These are phyloP conservation scores for Semaprochilodus insignis DNA, from an alignment of 2,797 vertebrate species.

Conservation along the genomic window DNA sequence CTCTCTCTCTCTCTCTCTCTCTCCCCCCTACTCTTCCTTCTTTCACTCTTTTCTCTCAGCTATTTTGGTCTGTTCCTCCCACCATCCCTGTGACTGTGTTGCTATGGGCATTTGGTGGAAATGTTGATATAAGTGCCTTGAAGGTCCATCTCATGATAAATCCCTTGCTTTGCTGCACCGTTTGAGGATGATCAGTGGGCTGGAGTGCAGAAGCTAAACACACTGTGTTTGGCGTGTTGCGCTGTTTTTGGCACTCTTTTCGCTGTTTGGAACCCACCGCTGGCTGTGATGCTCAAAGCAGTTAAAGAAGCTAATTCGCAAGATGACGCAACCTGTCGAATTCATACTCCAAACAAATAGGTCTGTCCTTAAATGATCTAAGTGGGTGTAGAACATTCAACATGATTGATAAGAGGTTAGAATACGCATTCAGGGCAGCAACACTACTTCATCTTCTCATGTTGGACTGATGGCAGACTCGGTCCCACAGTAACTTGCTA, in stretches of 20 bases:
- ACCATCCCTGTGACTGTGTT: conserved; percentile 68
- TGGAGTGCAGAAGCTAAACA: background rate
- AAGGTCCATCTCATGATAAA: conserved; percentile 29
- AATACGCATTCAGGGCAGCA: too few relatives aligned
- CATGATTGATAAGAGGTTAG: too few relatives aligned
- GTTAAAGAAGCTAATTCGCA: background rate
- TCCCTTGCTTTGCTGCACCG: conserved; percentile 2
- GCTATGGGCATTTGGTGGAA: conserved; percentile 66
- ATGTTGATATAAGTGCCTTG: conserved; percentile 33
- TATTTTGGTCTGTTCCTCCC: conserved; percentile 56
- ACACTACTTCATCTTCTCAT: too few relatives aligned
- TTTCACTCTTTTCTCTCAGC: conserved; percentile 55
- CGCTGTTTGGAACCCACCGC: background rate
- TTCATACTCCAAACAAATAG: too few relatives aligned
- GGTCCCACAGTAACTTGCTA: too few relatives aligned
- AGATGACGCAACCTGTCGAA: too few relatives aligned
- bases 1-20: conserved; percentile 60
- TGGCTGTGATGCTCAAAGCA: background rate
- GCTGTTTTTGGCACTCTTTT: background rate
- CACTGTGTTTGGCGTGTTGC: background rate
- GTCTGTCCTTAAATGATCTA: too few relatives aligned
- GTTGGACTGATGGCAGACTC: too few relatives aligned
- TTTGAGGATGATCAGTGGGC: background rate
- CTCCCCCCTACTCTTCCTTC: conserved; percentile 28
- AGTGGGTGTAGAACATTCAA: too few relatives aligned